Evolutionary conservation across 1,140 invertebrate genomes (phyloP).

Genomic region (Periplaneta americana): DNA sequence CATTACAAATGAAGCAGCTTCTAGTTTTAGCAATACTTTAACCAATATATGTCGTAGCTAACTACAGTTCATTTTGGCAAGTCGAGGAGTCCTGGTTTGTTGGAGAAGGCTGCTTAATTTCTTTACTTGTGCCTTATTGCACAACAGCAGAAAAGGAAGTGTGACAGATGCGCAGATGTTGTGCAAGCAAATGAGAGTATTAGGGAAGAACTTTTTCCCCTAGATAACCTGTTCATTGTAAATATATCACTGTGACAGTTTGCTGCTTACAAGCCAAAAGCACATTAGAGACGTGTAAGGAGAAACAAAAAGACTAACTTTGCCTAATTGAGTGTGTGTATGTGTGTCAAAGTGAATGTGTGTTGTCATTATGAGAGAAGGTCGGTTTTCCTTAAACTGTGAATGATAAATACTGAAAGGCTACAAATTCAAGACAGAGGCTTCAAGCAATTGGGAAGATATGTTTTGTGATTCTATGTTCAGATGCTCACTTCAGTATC

Average conservation of each 20-base stretch:
- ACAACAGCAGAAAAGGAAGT: neutral
- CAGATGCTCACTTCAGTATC: neutral
- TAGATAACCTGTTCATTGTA: neutral
- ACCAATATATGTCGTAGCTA: neutral
- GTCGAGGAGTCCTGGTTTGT: neutral
- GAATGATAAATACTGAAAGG: neutral
- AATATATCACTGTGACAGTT: neutral
- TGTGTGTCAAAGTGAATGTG: neutral
- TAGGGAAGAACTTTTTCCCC: neutral
- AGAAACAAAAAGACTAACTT: neutral
- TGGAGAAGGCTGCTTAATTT: conserved; percentile 5
- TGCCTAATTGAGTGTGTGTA: neutral
- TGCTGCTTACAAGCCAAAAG: neutral
- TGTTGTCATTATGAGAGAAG: neutral
- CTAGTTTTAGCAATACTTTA: neutral
- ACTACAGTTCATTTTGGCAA: neutral
- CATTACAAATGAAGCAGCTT: neutral
- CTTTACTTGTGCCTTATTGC: conserved; percentile 10
- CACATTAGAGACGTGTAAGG: neutral
- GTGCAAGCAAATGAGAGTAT: neutral
- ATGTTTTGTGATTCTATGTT: neutral
- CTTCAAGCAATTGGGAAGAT: neutral
- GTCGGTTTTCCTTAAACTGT: neutral
- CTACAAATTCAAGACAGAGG: neutral
- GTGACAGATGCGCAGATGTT: neutral